Conservation (phyloP, 2,888 invertebrate species). For the Perdita meconis region DNA sequence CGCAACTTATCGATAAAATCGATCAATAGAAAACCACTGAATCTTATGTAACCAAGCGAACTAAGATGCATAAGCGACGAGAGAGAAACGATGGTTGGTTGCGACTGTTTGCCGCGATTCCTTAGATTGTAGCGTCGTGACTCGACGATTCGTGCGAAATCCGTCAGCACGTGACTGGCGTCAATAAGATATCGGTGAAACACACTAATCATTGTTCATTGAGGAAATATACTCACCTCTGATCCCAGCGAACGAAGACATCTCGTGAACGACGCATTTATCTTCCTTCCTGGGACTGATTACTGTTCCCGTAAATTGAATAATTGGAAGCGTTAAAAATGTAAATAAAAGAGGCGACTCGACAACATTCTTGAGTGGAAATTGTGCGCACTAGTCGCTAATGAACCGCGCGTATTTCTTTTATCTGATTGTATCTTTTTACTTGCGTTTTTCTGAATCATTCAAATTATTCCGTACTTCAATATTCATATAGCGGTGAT, state of each 20-base stretch:
- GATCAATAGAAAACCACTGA: slow-evolving; percentile 60
- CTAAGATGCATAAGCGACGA: slow-evolving; percentile 23
- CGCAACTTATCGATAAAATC: slow-evolving; percentile 58
- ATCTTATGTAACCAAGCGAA: slow-evolving; percentile 48
- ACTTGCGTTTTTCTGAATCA: slow-evolving; percentile 18
- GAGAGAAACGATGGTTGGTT: slow-evolving; percentile 1
- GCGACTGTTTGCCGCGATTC: slow-evolving; percentile 54
- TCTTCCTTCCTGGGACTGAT: slow-evolving; percentile 60
- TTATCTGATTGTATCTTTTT: not conserved
- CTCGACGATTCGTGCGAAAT: slow-evolving; percentile 45
- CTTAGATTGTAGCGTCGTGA: slow-evolving; percentile 59
- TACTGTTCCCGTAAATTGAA: slow-evolving; percentile 54
- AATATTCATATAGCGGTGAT: too few relatives aligned
- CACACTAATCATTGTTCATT: slow-evolving; percentile 66
- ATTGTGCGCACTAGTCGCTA: slow-evolving; percentile 37
- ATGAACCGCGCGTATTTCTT: not conserved
- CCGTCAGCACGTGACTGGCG: slow-evolving; percentile 57
- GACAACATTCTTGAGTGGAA: slow-evolving; percentile 9
- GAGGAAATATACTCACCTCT: slow-evolving; percentile 47
- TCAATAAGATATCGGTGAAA: slow-evolving; percentile 61
- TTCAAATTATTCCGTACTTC: not conserved
- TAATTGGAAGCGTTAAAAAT: slow-evolving; percentile 42
- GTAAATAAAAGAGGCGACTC: slow-evolving; percentile 30
- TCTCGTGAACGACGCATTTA: slow-evolving; percentile 56
- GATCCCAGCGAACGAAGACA: slow-evolving; percentile 35